These are phyloP conservation scores for Heterodera schachtii DNA, from an alignment of 1,140 invertebrate genomes.

Conservation along the genomic window DNA sequence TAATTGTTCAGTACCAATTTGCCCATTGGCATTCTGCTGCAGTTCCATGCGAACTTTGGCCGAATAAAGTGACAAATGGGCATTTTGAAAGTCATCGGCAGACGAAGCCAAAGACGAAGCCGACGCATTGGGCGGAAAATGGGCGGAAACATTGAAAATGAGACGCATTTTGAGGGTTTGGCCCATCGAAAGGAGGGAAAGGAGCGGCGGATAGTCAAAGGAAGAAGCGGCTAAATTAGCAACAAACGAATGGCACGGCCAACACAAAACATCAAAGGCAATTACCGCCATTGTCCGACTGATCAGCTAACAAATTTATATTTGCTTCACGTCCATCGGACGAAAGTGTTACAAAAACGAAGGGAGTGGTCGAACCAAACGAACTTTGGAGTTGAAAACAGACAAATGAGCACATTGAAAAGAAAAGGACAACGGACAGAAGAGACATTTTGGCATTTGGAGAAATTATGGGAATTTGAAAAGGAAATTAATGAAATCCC, in stretches of 20 bases:
- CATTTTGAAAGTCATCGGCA: not conserved
- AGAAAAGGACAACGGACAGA: not conserved
- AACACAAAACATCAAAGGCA: too few relatives aligned
- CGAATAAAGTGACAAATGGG: not conserved
- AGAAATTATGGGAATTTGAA: not conserved
- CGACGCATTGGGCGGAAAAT: not conserved
- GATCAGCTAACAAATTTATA: not conserved
- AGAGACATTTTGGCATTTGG: not conserved
- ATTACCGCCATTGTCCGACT: not conserved
- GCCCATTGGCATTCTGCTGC: not conserved
- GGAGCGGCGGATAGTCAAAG: not conserved
- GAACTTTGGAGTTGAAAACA: not conserved
- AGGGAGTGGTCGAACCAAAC: not conserved
- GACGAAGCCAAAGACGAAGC: not conserved
- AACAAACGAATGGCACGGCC: too few relatives aligned
- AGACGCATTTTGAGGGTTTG: not conserved
- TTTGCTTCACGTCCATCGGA: not conserved
- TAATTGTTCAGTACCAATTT: not conserved
- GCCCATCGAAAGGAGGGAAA: not conserved
- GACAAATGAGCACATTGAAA: not conserved
- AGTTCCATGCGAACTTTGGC: not conserved
- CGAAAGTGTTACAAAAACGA: conserved; percentile 6
- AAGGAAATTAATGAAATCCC: not conserved
- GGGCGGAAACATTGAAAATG: not conserved
- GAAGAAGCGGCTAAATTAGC: not conserved